Base-by-base conservation (phyloP, 92 coral and sea anemone species). In the Ricordea florida region DNA sequence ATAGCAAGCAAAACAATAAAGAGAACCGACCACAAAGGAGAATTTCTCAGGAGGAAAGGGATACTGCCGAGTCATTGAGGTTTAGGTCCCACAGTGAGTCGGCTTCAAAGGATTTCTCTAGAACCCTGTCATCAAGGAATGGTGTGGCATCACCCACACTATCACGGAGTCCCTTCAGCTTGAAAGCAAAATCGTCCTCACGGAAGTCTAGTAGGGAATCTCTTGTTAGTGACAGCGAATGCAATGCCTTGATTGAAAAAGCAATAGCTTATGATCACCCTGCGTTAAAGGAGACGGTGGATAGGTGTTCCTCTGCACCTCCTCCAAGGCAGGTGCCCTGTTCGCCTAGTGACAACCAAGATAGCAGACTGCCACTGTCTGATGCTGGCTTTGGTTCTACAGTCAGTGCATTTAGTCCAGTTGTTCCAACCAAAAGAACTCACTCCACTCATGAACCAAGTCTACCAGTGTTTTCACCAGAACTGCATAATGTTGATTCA, bases 31-130 rank as follows among this genome's bases (percentile, higher is more conserved):
- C 87, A 2, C 63, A 45, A 23, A 79, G 80, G 36, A 42, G 90
- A 36, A 73, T 75, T 29, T 91, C 97, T 3, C 26, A 80, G 0
- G 97, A 91, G 37, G 97, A 91, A 53, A 78, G 68, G 74, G 70
- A 62, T 23, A 37, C 77, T 18, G 64, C 56, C 23, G 80, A 75
- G 57, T n/a, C n/a, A n/a, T 62, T 35, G 23, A 64, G 66, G 34
- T 82, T 81, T 17, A 82, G 88, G 52, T 55, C 82, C 10, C 53
- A 62, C 37, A 72, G 64, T 36, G 67, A 49, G 32, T 64, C 88
- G 31, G 84, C 79, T 32, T 30, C 45, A 5, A 41, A 45, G 33
- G 79, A 58, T 30, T 28, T 21, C 34, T 22, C 60, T 22, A 58
- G 35, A 45, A 6, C 57, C 43, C 13, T 43, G 0, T 7, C 31